Base-by-base conservation (phyloP, 2,797 vertebrate species). In the Rhabdophis nuchalis region DNA sequence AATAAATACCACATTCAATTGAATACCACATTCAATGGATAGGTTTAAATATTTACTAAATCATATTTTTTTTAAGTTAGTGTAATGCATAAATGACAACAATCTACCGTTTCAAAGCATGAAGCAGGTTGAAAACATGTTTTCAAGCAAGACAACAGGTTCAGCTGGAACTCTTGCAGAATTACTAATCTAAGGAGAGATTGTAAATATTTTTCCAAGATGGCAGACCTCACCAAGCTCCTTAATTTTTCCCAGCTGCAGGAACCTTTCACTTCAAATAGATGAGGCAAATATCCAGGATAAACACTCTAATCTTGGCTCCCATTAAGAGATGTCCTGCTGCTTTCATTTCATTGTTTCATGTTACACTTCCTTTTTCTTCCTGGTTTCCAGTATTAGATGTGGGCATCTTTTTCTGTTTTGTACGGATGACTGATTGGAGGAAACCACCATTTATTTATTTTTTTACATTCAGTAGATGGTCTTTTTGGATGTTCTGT, bases 241-340 rank as follows among this genome's bases (percentile, higher is more conserved):
- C 32, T 58, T 60, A 27, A 27, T 88, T 88, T 88, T 88, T 29
- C 32, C 46, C 41, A 61, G 36, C 58, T 50, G 46, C 20, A 89
- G 36, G 50, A 61, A 88, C 1, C 36, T 29, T 36, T 36, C 5
- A 5, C 88, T 50, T 64, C 9, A n/a, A 89, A 27, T 89, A 61
- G 14, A 89, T 52, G 27, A 64, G 58, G 88, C 58, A 89, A 64
- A 50, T n/a, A 89, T 89, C 41, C 23, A 52, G 18, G 36, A 64
- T 52, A 61, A 89, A 64, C 87, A 89, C 50, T 29, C 46, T 27
- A 90, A 64, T 18, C 50, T 82, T 77, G 91, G 91, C 90, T 89
- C 96, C 94, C 85, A 92, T 96, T 93, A 95, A 94, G 93, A 64
- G 60, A 92, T 90, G 94, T 32, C 0, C 82, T 95, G 72, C 88